These are phyloP conservation scores for Cyprinella venusta DNA, from an alignment of 2,797 vertebrate genomes.

Conservation along the genomic window DNA sequence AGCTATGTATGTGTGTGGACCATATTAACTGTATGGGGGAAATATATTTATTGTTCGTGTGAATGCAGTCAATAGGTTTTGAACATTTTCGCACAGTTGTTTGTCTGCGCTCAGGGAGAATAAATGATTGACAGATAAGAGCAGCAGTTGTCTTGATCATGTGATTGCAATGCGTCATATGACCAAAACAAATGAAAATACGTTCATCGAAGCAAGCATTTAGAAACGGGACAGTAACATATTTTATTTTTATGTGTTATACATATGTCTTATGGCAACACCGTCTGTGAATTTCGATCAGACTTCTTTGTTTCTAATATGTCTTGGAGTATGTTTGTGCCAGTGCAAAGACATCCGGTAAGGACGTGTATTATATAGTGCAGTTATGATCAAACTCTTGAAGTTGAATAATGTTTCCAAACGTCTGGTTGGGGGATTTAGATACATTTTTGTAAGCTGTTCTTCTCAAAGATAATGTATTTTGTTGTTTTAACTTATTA, in stretches of 20 bases:
- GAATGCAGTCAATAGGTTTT: neutral
- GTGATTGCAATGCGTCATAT: conserved; percentile 18
- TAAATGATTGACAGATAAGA: neutral
- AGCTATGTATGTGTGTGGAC: neutral
- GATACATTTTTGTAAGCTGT: neutral
- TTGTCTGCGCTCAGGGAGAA: neutral
- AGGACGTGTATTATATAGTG: conserved; percentile 52
- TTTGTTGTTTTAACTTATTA: neutral
- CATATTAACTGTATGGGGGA: neutral
- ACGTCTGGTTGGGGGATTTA: neutral
- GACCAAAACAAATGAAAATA: neutral
- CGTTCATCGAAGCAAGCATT: neutral
- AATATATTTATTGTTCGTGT: neutral
- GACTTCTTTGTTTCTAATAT: conserved; percentile 62
- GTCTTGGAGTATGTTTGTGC: conserved; percentile 54
- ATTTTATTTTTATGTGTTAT: neutral
- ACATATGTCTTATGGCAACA: conserved; percentile 64
- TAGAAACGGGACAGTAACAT: neutral
- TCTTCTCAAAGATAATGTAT: neutral
- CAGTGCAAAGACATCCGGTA: conserved; percentile 66
- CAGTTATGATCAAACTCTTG: neutral
- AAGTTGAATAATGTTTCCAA: neutral
- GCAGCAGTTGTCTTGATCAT: neutral
- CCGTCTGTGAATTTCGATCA: conserved; percentile 47
- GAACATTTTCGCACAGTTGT: neutral